phyloP scores from a whole-genome alignment of 2,888 invertebrate genomes.

The Zygogramma bicolorata region DNA sequence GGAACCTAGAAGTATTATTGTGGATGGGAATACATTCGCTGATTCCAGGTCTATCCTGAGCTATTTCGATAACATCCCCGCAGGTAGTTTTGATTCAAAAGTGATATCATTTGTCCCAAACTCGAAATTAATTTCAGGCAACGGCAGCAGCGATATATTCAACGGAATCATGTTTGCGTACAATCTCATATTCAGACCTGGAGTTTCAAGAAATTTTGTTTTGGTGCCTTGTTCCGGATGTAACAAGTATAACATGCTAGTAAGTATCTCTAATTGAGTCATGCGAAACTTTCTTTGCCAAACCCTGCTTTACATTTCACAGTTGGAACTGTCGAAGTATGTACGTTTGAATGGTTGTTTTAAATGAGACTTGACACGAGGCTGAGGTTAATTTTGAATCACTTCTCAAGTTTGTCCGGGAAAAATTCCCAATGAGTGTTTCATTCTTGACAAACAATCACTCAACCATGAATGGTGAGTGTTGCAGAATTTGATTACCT shows the following conservation, averaged over 20 bases:
- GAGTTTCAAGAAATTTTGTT: constrained; percentile 85
- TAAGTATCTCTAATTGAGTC: constrained; percentile 60
- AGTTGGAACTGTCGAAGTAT: constrained; percentile 14
- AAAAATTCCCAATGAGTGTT: no score
- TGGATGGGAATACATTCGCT: constrained; percentile 79
- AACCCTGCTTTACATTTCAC: constrained; percentile 2
- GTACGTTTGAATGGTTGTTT: constrained; percentile 16
- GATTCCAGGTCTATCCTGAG: constrained; percentile 73
- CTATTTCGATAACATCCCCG: constrained; percentile 78
- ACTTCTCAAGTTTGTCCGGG: not conserved
- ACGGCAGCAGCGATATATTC: constrained; percentile 78
- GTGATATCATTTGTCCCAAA: not conserved
- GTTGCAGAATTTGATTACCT: no score
- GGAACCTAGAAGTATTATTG: constrained; percentile 79
- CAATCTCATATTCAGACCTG: constrained; percentile 82
- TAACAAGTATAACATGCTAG: constrained; percentile 76
- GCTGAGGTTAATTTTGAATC: not conserved
- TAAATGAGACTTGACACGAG: not conserved
- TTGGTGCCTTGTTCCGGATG: constrained; percentile 86
- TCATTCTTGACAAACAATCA: no score
- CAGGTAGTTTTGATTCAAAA: constrained; percentile 67
- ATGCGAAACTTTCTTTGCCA: constrained; percentile 22
- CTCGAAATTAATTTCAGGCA: constrained; percentile 59
- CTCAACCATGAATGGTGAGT: no score
- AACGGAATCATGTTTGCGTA: constrained; percentile 81